Evolutionary conservation across 30 jellyfish, hydroid and myxozoan genomes (phyloP).

Genomic region (Rhopilema esculentum): DNA sequence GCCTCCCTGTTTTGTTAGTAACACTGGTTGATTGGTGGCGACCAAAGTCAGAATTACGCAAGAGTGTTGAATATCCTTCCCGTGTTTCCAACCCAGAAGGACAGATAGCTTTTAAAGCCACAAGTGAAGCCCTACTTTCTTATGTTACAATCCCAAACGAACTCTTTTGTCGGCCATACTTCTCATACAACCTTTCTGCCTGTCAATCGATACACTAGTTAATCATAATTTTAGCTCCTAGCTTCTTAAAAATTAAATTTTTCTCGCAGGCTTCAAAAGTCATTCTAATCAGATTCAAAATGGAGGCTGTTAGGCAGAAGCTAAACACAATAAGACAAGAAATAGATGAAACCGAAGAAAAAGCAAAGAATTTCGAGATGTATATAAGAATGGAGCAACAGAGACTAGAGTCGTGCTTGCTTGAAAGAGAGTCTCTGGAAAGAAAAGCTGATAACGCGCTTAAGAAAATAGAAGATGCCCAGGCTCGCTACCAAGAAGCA

Average conservation of each 20-base stretch:
- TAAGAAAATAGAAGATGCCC: slow-evolving; percentile 71
- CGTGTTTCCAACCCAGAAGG: background rate
- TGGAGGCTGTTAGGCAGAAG: slow-evolving; percentile 83
- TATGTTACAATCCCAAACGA: background rate
- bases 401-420: slow-evolving; percentile 70
- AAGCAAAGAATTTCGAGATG: slow-evolving; percentile 49
- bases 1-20: too few species aligned
- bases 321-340: slow-evolving; percentile 69
- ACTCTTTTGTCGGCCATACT: background rate
- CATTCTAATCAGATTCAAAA: background rate
- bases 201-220: too few species aligned
- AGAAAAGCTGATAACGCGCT: slow-evolving; percentile 42
- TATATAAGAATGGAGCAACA: slow-evolving; percentile 57
- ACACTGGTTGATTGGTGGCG: too few species aligned
- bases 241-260: too few species aligned
- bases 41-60: too few species aligned
- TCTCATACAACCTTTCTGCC: too few species aligned
- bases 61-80: too few species aligned
- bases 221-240: too few species aligned
- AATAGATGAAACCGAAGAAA: slow-evolving; percentile 67
- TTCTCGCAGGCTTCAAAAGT: background rate
- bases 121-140: background rate
- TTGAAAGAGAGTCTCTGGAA: slow-evolving; percentile 75
- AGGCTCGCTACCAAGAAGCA: slow-evolving; percentile 60
- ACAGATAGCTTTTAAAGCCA: background rate